These are phyloP conservation scores for Aselliscus stoliczkanus DNA, from an alignment of 2,797 vertebrate species.

Conservation along the genomic window DNA sequence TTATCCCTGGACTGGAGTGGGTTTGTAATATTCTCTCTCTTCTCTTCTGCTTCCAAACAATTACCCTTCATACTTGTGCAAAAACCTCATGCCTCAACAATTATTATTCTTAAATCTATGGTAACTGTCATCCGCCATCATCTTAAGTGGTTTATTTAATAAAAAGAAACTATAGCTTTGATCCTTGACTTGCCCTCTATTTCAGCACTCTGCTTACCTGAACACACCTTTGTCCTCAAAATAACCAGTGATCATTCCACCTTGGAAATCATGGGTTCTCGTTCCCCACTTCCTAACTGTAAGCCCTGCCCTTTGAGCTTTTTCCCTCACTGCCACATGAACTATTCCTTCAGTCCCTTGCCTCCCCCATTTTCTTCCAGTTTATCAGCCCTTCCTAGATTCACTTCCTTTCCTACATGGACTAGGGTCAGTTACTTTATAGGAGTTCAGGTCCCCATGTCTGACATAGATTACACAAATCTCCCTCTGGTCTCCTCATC, in stretches of 20 bases:
- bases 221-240: background rate
- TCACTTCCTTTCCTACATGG: background rate
- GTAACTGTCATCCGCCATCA: background rate
- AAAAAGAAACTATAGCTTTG: background rate
- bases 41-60: background rate
- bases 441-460: background rate
- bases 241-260: background rate
- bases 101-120: background rate
- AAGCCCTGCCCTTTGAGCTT: background rate
- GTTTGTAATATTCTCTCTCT: background rate
- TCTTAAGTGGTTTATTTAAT: background rate
- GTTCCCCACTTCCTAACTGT: background rate
- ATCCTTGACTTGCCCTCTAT: background rate
- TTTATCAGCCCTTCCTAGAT: background rate
- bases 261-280: background rate
- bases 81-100: background rate
- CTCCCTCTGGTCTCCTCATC: background rate
- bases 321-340: background rate
- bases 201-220: background rate
- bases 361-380: background rate
- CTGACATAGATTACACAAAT: background rate
- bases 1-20: background rate
- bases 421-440: background rate
- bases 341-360: background rate
- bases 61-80: background rate